Evolutionary conservation across 2,113 vertebrate genomes (phyloP), one percentile per base, ranked within the genome.

Genomic region (Strix uralensis): DNA sequence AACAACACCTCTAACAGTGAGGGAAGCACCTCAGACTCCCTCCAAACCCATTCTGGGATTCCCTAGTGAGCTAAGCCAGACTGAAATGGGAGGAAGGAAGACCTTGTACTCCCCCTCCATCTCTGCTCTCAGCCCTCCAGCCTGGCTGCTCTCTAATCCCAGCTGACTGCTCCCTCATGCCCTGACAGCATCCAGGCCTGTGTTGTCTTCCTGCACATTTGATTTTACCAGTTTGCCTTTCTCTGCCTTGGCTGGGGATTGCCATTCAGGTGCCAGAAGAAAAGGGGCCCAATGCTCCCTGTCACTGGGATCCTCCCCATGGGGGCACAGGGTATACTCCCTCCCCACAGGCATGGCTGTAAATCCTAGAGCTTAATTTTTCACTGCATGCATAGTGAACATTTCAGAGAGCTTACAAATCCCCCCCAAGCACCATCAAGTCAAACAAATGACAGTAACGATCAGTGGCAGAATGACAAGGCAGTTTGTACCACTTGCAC

Each of bases 391-490:
- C 84, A 89, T 20, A 94, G 42, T 1, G 17, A 96, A 94, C 46
- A 79, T 87, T 89, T 94, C 91, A 49, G 66, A 95, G 58, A 0
- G 22, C 77, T 87, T 49, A 85, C 36, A 87, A 94, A 91, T 72
- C 40, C 49, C 58, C 73, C 44, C 36, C 66, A 77, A 92, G 96
- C 89, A 91, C 70, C 4, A 8, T 49, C 86, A 79, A 92, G 80
- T 89, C 92, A 85, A 87, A 91, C 27, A 72, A 88, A 38, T 85
- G 91, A 92, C 81, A 73, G 27, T 82, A 92, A 96, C 17, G 3
- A 91, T 69, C 73, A 91, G 81, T 62, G 86, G 66, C 94, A 91
- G 81, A 94, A 91, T 92, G 92, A 94, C 81, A 96, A 58, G 65
- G 70, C 84, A 62, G 83, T 87, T 94, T 91, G 89, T 85, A 85